Evolutionary conservation across 2,797 vertebrate species (phyloP).

Genomic region (Rhinophrynus dorsalis): DNA sequence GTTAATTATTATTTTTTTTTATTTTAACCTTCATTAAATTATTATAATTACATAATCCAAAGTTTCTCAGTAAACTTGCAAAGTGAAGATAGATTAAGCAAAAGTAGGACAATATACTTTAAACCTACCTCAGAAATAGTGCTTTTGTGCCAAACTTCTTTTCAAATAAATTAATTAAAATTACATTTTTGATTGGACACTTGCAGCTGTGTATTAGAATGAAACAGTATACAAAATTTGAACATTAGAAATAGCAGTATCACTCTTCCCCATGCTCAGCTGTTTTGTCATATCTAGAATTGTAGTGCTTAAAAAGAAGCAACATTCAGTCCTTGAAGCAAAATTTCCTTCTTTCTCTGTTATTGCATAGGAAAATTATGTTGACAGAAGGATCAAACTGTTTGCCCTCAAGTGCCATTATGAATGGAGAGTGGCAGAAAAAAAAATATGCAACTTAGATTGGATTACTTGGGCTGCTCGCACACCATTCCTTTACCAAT

Average conservation of each 20-base stretch:
- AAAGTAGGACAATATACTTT: no score
- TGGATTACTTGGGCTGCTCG: slow-evolving; percentile 56
- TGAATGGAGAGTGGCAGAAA: slow-evolving; percentile 52
- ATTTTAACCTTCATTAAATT: no score
- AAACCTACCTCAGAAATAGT: no score
- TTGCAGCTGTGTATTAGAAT: slow-evolving; percentile 18
- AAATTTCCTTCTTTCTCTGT: slow-evolving; percentile 53
- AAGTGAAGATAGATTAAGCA: no score
- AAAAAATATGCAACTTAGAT: slow-evolving; percentile 54
- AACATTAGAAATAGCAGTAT: slow-evolving; percentile 54
- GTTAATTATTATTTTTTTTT: no score
- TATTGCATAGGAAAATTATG: slow-evolving; percentile 54
- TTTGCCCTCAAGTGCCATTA: slow-evolving; percentile 57
- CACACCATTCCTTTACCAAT: slow-evolving; percentile 55
- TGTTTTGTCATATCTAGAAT: slow-evolving; percentile 47
- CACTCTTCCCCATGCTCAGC: slow-evolving; percentile 49
- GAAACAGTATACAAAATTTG: slow-evolving; percentile 53
- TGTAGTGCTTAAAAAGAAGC: slow-evolving; percentile 45
- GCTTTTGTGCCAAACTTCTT: neutral
- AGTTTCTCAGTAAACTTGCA: no score
- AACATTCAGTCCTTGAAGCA: slow-evolving; percentile 59
- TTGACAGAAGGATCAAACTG: slow-evolving; percentile 58
- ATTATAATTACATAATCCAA: no score
- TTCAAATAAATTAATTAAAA: slow-evolving; percentile 1
- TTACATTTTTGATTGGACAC: slow-evolving; percentile 24